A percentile compares a stretch with the other conserved stretches of the same genome.
Conservation (phyloP, 1,140 invertebrate species). For the Archivesica marissinica region DNA sequence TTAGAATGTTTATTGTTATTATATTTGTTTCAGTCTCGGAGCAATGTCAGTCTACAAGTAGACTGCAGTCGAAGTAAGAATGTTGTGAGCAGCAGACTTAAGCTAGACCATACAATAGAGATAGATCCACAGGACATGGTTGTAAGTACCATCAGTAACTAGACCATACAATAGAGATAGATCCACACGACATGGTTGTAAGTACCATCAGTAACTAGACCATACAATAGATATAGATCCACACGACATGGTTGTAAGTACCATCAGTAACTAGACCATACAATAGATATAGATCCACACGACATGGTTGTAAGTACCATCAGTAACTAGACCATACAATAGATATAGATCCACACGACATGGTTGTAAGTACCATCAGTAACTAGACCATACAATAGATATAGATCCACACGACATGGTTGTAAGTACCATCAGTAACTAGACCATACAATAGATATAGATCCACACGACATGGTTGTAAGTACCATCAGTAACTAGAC, state of each 20-base stretch:
- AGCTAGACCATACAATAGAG: slow-evolving; percentile 62
- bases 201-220: too few species aligned
- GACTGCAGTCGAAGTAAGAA: slow-evolving; percentile 74
- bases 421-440: too few species aligned
- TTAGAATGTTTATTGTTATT: too few species aligned
- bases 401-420: slow-evolving; percentile 71
- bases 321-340: slow-evolving; percentile 64
- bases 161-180: slow-evolving; percentile 64
- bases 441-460: slow-evolving; percentile 64
- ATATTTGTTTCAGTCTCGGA: slow-evolving; percentile 66
- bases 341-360: slow-evolving; percentile 68
- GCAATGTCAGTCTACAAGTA: slow-evolving; percentile 65
- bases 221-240: slow-evolving; percentile 66
- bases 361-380: too few species aligned
- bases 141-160: slow-evolving; percentile 68
- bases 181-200: too few species aligned
- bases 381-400: slow-evolving; percentile 62
- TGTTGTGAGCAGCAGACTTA: slow-evolving; percentile 67
- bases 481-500: too few species aligned
- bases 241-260: too few species aligned
- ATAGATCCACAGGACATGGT: slow-evolving; percentile 66
- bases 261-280: slow-evolving; percentile 61
- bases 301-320: too few species aligned
- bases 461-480: too few species aligned
- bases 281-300: slow-evolving; percentile 68